A percentile compares a stretch with the other conserved stretches of the same genome.
These are phyloP conservation scores for Periophthalmodon schlosseri DNA, from an alignment of 2,113 vertebrate genomes.

Conservation along the genomic window DNA sequence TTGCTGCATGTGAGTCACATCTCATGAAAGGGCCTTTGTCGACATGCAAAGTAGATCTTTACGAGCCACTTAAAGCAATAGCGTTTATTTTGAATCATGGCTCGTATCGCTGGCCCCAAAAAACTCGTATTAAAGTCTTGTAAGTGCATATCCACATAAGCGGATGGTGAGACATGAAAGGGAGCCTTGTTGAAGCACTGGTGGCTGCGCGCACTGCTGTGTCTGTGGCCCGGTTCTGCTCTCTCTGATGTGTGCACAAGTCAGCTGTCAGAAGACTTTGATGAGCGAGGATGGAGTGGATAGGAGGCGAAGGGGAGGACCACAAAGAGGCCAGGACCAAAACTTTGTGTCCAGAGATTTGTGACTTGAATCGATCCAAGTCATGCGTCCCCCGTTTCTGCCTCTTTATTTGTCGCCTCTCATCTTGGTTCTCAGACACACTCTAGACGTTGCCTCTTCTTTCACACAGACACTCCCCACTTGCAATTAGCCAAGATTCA, in stretches of 20 bases:
- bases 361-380: constrained; percentile 42
- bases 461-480: constrained; percentile 26
- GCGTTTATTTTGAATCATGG: constrained; percentile 1
- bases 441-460: constrained; percentile 12
- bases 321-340: constrained; percentile 54
- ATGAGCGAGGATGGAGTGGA: constrained; percentile 46
- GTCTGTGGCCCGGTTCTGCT: constrained; percentile 41
- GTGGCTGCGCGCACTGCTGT: constrained; percentile 35
- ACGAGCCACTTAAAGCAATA: not conserved
- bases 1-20: constrained; percentile 42
- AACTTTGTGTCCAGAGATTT: constrained; percentile 56
- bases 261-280: constrained; percentile 76
- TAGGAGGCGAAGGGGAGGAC: constrained; percentile 21
- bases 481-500: constrained; percentile 65
- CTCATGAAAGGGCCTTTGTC: constrained; percentile 37
- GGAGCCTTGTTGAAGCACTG: constrained; percentile 57
- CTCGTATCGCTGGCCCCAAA: not conserved
- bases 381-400: constrained; percentile 40
- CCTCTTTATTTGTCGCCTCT: constrained; percentile 48
- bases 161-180: constrained; percentile 51
- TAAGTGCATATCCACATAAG: constrained; percentile 25
- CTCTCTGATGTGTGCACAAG: constrained; percentile 71
- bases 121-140: constrained; percentile 1
- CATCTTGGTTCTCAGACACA: constrained; percentile 25
- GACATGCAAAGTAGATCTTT: constrained; percentile 12